These are phyloP conservation scores for Eugnorisma glareosa DNA, from an alignment of 2,888 invertebrate species.

Conservation along the genomic window DNA sequence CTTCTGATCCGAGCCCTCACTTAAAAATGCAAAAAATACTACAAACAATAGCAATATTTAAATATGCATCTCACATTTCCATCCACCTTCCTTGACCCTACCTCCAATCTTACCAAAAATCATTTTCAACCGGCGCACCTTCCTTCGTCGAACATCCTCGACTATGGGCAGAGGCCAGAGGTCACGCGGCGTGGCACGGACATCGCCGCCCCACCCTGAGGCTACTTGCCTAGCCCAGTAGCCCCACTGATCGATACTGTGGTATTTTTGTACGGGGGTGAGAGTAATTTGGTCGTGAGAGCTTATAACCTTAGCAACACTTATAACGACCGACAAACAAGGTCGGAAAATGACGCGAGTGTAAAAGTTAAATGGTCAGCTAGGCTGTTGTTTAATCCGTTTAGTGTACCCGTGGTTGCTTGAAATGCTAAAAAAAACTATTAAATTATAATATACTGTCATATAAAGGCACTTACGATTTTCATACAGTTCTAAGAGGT, in stretches of 20 bases:
- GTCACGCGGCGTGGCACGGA: slow-evolving; percentile 87
- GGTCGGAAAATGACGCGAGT: neutral
- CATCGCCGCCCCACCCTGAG: slow-evolving; percentile 87
- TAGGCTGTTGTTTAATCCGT: neutral
- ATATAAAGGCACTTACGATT: too few species aligned
- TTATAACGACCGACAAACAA: neutral
- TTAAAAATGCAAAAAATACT: too few species aligned
- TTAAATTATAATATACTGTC: too few species aligned
- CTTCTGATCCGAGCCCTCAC: neutral
- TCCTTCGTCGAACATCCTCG: slow-evolving; percentile 50
- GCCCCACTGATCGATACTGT: slow-evolving; percentile 68
- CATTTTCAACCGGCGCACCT: slow-evolving; percentile 41
- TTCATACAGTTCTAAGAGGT: neutral
- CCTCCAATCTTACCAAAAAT: slow-evolving; percentile 30
- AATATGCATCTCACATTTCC: slow-evolving; percentile 50
- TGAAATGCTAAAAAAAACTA: neutral
- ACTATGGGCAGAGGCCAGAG: slow-evolving; percentile 86
- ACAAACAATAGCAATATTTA: neutral
- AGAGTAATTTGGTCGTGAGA: slow-evolving; percentile 55
- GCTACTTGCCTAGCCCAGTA: slow-evolving; percentile 72
- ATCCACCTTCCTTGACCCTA: slow-evolving; percentile 41
- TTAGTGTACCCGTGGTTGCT: neutral
- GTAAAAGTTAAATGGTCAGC: neutral
- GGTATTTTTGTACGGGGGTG: slow-evolving; percentile 61
- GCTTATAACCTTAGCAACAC: slow-evolving; percentile 50